Conservation (phyloP, 2,113 vertebrate species). For the Hippocampus comes region DNA sequence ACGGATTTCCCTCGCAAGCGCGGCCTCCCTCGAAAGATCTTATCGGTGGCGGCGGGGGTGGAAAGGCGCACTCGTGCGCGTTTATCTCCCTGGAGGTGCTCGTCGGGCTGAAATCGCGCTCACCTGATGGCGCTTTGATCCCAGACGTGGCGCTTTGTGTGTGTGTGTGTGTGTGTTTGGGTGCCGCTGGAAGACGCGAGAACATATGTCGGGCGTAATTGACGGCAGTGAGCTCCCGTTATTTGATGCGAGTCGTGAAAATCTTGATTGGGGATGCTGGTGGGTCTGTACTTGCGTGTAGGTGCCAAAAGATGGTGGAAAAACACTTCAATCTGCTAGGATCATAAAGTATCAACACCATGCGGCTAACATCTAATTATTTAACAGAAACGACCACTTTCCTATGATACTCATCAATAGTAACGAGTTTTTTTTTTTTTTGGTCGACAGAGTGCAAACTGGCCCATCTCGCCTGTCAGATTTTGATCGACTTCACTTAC, state of each 20-base stretch:
- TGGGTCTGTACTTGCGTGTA: too few species aligned
- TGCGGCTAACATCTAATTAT: too few species aligned
- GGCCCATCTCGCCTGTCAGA: neutral
- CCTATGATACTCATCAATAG: too few species aligned
- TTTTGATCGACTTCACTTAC: neutral
- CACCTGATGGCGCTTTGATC: slow-evolving; percentile 48
- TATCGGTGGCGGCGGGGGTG: slow-evolving; percentile 36
- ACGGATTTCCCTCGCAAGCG: slow-evolving; percentile 35
- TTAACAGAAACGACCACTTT: too few species aligned
- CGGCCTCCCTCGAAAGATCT: slow-evolving; percentile 38
- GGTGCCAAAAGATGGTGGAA: too few species aligned
- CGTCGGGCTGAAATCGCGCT: slow-evolving; percentile 42
- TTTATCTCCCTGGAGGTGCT: slow-evolving; percentile 42
- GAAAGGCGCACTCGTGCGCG: slow-evolving; percentile 16
- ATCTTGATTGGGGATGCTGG: too few species aligned
- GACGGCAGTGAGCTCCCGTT: too few species aligned
- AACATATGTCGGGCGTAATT: neutral
- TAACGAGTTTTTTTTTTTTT: too few species aligned
- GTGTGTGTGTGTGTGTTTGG: slow-evolving; percentile 29
- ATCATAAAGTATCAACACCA: too few species aligned
- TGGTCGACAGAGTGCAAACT: neutral
- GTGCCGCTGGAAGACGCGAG: neutral
- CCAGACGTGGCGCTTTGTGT: slow-evolving; percentile 34
- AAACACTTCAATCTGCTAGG: too few species aligned
- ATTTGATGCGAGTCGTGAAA: neutral